Percentiles rank a stretch among this genome's conserved stretches.
phyloP scores from a whole-genome alignment of 2,888 invertebrate genomes.

The Nebria brevicollis region DNA sequence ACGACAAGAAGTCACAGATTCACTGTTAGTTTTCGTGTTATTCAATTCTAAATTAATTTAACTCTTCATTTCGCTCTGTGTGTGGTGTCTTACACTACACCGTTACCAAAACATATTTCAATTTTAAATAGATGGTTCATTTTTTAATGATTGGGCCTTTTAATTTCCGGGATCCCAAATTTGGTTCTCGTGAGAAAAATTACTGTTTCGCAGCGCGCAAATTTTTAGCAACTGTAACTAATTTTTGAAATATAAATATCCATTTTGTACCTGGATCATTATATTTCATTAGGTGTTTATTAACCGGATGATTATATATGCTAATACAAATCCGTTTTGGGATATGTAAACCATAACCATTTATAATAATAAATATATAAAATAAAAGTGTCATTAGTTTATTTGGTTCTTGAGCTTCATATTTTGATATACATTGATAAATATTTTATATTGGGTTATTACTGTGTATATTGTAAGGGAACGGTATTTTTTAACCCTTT shows the following conservation, averaged over 20 bases:
- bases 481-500: slow-evolving; percentile 5
- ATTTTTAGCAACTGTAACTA: background rate
- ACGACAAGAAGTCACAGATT: slow-evolving; percentile 28
- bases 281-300: background rate
- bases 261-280: background rate
- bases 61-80: slow-evolving; percentile 31
- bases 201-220: background rate
- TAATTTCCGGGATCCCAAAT: slow-evolving; percentile 39
- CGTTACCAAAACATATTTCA: slow-evolving; percentile 22
- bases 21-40: slow-evolving; percentile 45
- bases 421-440: background rate
- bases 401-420: too few species aligned
- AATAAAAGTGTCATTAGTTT: too few species aligned
- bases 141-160: slow-evolving; percentile 28
- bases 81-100: slow-evolving; percentile 8
- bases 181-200: slow-evolving; percentile 25
- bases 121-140: slow-evolving; percentile 30
- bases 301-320: background rate
- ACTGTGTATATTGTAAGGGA: background rate
- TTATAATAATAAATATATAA: too few species aligned
- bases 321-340: too few species aligned
- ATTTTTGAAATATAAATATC: background rate
- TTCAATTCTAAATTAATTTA: slow-evolving; percentile 35
- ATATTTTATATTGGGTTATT: background rate
- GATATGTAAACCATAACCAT: too few species aligned